phyloP scores from a whole-genome alignment of 2,797 vertebrate genomes.

The Peromyscus aztecus region DNA sequence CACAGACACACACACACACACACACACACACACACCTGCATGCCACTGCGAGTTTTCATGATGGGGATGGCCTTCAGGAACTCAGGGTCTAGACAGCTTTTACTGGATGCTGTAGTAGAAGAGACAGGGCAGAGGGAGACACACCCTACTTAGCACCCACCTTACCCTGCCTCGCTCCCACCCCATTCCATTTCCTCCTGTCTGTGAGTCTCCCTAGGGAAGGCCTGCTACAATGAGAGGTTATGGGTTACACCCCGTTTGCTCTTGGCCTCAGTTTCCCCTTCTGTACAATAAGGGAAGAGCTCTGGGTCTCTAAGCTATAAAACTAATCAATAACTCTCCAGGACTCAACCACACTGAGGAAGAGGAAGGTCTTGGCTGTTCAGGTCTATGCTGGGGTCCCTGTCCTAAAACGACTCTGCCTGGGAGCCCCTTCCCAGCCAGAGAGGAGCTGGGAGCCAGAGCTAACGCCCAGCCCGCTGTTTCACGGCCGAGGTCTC shows the following conservation, averaged over 20 bases:
- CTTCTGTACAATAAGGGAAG: neutral
- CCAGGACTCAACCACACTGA: neutral
- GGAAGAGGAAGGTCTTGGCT: neutral
- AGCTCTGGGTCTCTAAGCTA: neutral
- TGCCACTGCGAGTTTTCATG: constrained; percentile 99
- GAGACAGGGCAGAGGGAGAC: neutral
- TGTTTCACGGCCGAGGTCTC: neutral
- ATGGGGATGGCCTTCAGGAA: constrained; percentile 99
- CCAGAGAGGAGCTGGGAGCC: neutral
- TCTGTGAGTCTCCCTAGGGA: neutral
- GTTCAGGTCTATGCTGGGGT: neutral
- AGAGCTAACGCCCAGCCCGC: neutral
- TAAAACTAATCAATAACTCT: neutral
- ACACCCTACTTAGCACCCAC: constrained; percentile 6
- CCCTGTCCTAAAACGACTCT: neutral
- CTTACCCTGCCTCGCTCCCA: neutral
- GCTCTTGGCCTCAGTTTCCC: neutral
- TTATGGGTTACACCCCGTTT: neutral
- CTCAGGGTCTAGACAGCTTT: constrained; percentile 97
- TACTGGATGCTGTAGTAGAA: constrained; percentile 93
- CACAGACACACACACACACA: constrained; percentile 73
- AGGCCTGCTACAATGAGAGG: neutral
- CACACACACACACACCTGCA: constrained; percentile 92
- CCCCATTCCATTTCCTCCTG: neutral
- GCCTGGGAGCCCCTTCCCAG: neutral